phyloP scores from a whole-genome alignment of 1,140 invertebrate species.

The Prorops nasuta region DNA sequence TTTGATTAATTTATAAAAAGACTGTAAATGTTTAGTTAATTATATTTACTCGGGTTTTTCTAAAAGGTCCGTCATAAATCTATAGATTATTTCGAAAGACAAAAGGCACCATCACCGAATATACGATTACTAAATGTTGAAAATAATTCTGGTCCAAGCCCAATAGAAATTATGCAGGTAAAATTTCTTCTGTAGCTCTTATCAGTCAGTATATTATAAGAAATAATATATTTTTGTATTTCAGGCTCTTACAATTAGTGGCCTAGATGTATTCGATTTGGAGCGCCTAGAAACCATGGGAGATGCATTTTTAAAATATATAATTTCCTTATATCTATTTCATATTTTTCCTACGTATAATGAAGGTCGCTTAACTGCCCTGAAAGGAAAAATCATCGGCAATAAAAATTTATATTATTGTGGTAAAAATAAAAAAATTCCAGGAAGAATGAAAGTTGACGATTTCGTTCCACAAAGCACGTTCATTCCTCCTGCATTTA shows the following conservation, averaged over 20 bases:
- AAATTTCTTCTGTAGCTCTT: slow-evolving; percentile 9
- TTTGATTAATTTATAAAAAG: not conserved
- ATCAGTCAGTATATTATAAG: too few relatives aligned
- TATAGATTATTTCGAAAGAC: slow-evolving; percentile 9
- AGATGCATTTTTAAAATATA: slow-evolving; percentile 86
- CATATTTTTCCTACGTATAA: slow-evolving; percentile 66
- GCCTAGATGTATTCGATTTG: slow-evolving; percentile 77
- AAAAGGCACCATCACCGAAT: slow-evolving; percentile 9
- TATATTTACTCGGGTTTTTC: slow-evolving; percentile 12
- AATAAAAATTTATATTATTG: slow-evolving; percentile 79
- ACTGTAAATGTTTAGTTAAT: too few relatives aligned
- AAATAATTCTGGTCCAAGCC: slow-evolving; percentile 23
- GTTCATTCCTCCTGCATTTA: slow-evolving; percentile 67
- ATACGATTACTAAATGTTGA: slow-evolving; percentile 22
- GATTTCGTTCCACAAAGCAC: slow-evolving; percentile 67
- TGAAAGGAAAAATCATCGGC: slow-evolving; percentile 76
- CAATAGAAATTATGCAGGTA: slow-evolving; percentile 31
- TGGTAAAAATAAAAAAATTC: slow-evolving; percentile 57
- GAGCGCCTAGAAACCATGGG: slow-evolving; percentile 85
- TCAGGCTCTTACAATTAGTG: slow-evolving; percentile 71
- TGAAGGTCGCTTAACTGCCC: slow-evolving; percentile 75
- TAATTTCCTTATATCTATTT: slow-evolving; percentile 70
- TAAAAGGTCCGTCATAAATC: not conserved
- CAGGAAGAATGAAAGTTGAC: slow-evolving; percentile 62
- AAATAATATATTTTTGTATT: slow-evolving; percentile 13